Evolutionary conservation across 2,888 invertebrate species (phyloP).

Genomic region (Clunio marinus): DNA sequence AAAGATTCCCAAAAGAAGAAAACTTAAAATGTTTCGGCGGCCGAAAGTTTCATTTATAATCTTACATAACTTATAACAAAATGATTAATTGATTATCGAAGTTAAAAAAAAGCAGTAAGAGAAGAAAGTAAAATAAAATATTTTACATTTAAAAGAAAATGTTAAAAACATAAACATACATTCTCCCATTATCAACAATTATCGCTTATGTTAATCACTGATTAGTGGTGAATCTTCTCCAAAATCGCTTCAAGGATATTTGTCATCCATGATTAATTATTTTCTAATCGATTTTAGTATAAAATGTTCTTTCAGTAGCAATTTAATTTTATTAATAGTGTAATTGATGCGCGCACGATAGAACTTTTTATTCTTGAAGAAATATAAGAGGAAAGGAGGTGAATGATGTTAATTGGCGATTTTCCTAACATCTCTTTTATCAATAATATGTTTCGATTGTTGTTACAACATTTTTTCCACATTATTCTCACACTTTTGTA

Average conservation of each 20-base stretch:
- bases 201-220: conserved; percentile 6
- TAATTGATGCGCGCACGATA: conserved; percentile 10
- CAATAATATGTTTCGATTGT: neutral
- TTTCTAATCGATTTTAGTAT: neutral
- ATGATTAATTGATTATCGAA: too few species aligned
- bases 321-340: conserved; percentile 2
- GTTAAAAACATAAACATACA: conserved; percentile 6
- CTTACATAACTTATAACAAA: too few species aligned
- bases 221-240: neutral
- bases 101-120: too few species aligned
- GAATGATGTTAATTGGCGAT: conserved; percentile 1
- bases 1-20: too few species aligned
- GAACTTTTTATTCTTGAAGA: neutral
- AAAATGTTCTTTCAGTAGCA: conserved; percentile 14
- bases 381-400: neutral
- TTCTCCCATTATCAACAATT: neutral
- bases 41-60: too few species aligned
- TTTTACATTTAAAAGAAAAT: neutral
- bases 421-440: neutral
- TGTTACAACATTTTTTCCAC: neutral
- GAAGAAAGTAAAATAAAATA: neutral
- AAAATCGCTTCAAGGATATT: too few species aligned
- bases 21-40: too few species aligned
- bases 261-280: too few species aligned
- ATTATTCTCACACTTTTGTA: neutral